A percentile compares a stretch with the other conserved stretches of the same genome.
phyloP scores from a whole-genome alignment of 2,113 vertebrate species.

The Galbula dea region DNA sequence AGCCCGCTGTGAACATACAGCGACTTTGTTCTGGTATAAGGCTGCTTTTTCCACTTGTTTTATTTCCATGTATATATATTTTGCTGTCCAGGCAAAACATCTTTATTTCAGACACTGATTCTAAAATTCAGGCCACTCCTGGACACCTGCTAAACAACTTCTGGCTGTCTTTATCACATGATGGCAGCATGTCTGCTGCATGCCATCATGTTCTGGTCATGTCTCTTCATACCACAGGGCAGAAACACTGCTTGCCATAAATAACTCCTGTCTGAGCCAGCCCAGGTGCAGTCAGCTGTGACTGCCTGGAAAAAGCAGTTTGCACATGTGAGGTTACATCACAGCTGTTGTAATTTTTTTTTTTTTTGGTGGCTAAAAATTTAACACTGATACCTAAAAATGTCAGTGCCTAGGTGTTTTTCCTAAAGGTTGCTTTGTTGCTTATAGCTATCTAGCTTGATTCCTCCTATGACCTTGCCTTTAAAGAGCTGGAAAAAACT shows the following conservation, averaged over 20 bases:
- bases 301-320: neutral
- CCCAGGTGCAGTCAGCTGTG: neutral
- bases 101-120: neutral
- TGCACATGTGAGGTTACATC: neutral
- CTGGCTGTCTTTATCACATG: neutral
- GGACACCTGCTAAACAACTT: neutral
- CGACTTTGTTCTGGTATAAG: neutral
- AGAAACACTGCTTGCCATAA: neutral
- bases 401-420: neutral
- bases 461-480: neutral
- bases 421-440: neutral
- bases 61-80: neutral
- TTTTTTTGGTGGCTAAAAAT: neutral
- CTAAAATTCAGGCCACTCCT: neutral
- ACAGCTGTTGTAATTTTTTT: neutral
- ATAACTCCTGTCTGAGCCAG: neutral
- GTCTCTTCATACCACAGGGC: neutral
- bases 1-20: neutral
- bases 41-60: neutral
- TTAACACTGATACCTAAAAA: neutral
- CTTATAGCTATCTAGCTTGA: neutral
- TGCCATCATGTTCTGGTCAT: rapidly evolving
- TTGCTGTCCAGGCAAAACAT: neutral
- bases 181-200: neutral
- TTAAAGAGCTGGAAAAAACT: neutral